A percentile compares a stretch with the other conserved stretches of the same genome.
Conservation (phyloP, 2,797 vertebrate species). For the Bradypus variegatus region DNA sequence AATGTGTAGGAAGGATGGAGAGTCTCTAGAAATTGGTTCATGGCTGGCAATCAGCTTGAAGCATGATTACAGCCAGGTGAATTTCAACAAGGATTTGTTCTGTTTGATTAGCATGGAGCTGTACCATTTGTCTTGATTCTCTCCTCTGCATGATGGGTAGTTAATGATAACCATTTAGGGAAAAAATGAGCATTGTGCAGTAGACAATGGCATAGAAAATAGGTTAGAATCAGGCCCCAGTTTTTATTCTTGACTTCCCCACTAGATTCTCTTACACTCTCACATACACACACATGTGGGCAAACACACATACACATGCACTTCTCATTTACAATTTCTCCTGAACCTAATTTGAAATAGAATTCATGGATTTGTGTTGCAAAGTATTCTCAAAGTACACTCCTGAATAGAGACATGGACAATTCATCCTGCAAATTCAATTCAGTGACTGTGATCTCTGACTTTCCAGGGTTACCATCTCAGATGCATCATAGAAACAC, state of each 20-base stretch:
- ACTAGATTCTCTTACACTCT: neutral
- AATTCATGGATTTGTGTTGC: neutral
- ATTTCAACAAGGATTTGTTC: neutral
- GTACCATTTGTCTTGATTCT: neutral
- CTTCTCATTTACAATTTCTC: neutral
- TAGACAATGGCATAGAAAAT: no score
- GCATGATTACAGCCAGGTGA: neutral
- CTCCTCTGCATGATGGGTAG: neutral
- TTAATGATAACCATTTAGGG: neutral
- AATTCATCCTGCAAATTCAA: neutral
- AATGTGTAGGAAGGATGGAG: neutral
- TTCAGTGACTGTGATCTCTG: neutral
- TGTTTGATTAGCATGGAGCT: neutral
- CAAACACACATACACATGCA: neutral
- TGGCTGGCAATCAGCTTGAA: neutral
- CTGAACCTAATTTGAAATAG: conserved; percentile 14
- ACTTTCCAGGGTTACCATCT: neutral
- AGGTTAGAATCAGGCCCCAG: neutral
- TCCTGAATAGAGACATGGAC: neutral
- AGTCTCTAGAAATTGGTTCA: neutral
- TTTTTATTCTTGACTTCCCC: neutral
- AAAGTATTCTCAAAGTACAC: neutral
- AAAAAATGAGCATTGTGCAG: neutral
- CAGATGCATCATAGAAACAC: neutral
- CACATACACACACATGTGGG: neutral